A percentile compares a stretch with the other conserved stretches of the same genome.
Conservation (phyloP, 2,797 vertebrate genomes). For the Poeciliopsis turneri region DNA sequence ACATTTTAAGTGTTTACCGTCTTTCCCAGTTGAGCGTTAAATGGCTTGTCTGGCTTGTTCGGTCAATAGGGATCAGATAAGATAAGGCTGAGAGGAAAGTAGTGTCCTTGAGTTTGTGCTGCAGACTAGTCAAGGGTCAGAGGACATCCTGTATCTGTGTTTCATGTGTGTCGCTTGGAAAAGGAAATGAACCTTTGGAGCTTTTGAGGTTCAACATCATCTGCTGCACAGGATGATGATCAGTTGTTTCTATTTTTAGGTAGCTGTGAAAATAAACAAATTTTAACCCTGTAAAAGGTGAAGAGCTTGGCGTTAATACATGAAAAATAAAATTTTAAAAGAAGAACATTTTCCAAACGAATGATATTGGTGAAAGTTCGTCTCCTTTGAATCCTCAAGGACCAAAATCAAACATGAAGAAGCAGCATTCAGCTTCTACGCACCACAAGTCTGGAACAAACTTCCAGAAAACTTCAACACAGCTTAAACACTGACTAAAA, state of each 20-base stretch:
- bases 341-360: neutral
- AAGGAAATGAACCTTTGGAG: constrained; percentile 14
- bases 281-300: neutral
- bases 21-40: constrained; percentile 10
- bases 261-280: neutral
- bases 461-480: too few relatives aligned
- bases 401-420: too few relatives aligned
- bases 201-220: constrained; percentile 22
- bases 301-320: neutral
- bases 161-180: constrained; percentile 8
- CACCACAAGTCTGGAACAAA: too few relatives aligned
- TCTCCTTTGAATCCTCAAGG: too few relatives aligned
- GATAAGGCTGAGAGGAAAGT: constrained; percentile 48
- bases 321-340: neutral
- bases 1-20: neutral
- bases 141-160: constrained; percentile 18
- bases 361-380: neutral
- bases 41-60: constrained; percentile 10
- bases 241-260: neutral
- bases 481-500: too few relatives aligned
- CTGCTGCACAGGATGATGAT: neutral
- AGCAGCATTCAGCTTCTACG: too few relatives aligned
- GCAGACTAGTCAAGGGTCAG: constrained; percentile 4
- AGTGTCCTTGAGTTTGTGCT: constrained; percentile 24
- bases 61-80: constrained; percentile 44